Evolutionary conservation across 2,797 vertebrate genomes (phyloP), one percentile per base, ranked within the genome.

Genomic region (Myotis findleyi): DNA sequence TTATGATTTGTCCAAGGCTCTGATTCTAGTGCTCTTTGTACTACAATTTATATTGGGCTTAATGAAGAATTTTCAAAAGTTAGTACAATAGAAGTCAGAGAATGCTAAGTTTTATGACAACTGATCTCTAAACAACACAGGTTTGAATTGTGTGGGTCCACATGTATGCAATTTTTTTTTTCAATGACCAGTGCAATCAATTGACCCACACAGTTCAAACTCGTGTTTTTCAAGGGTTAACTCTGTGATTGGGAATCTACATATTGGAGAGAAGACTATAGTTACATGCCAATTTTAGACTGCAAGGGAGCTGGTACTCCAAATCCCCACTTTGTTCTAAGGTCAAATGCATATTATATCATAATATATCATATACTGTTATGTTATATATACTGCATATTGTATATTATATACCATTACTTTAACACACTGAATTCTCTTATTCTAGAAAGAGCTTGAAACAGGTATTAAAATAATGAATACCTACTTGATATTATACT

Each of bases 41-140:
- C 41, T 79, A 27, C 41, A 81, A 93, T 89, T 73, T 93, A 82
- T 55, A 69, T 38, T 83, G 23, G 8, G 38, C 51, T 88, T 93
- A 93, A 76, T 71, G 17, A 68, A 96, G 68, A 96, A 91, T 55
- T 88, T 94, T 72, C n/a, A 57, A 88, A 85, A 95, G 38, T 5
- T 88, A 71, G 71, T 44, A 76, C 12, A 55, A 49, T 1, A 81
- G 27, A 91, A 93, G 62, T 6, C n/a, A 91, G 69, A 95, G 33
- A 89, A 93, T 16, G 47, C 25, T 80, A 64, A 36, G 73, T 57
- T 72, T 91, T 47, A 14, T 88, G 57, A 59, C 25, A 41, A 38
- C 2, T 62, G 57, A 62, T 11, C 6, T 57, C 16, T 44, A 6
- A 62, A 62, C 16, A 62, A 44, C 17, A 81, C 25, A 62, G 55